A percentile compares a stretch with the other conserved stretches of the same genome.
Conservation (phyloP, 1,140 invertebrate species). For the Trichomalopsis sarcophagae region DNA sequence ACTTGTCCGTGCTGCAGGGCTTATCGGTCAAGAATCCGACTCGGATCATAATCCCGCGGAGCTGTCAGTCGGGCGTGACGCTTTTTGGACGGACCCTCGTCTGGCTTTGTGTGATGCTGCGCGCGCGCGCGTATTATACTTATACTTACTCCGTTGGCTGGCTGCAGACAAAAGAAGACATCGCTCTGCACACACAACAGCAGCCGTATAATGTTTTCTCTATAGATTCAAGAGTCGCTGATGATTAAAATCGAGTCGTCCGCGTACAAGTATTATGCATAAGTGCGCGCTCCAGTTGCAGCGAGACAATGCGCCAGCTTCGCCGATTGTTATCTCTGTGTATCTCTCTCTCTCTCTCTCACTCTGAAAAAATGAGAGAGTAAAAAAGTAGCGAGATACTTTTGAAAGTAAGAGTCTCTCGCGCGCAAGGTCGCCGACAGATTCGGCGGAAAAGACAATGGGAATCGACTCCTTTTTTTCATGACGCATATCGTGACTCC, state of each 20-base stretch:
- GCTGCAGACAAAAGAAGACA: background rate
- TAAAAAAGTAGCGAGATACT: background rate
- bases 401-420: background rate
- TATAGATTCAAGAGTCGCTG: background rate
- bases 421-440: background rate
- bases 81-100: constrained; percentile 29
- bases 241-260: background rate
- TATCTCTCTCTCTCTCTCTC: background rate
- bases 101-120: background rate
- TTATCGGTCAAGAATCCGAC: background rate
- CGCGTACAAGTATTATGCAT: background rate
- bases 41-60: constrained; percentile 4
- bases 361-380: background rate
- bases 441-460: background rate
- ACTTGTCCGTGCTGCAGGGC: background rate
- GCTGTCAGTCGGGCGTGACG: constrained; percentile 58
- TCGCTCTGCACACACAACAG: background rate
- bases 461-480: no score
- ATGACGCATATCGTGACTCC: no score
- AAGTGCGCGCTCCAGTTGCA: background rate
- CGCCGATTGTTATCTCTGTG: background rate
- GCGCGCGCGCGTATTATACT: background rate
- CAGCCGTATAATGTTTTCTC: no score
- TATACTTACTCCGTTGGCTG: background rate
- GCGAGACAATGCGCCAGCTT: background rate